Percentiles rank a stretch among this genome's conserved stretches.
Conservation (phyloP, 2,797 vertebrate species). For the Luscinia megarhynchos region DNA sequence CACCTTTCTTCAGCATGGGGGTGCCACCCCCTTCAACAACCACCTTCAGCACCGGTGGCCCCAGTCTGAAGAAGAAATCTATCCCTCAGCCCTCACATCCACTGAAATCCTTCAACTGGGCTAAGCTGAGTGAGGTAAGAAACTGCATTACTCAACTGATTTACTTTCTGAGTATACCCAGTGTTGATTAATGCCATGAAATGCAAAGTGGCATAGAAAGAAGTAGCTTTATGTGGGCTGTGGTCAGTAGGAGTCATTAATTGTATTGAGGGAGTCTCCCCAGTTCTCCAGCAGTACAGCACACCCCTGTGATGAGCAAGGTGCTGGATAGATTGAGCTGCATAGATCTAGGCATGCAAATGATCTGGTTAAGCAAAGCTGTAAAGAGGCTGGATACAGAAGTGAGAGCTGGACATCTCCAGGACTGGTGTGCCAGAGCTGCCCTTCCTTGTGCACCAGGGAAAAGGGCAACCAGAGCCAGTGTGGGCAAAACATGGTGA, state of each 20-base stretch:
- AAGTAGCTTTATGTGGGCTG: not conserved
- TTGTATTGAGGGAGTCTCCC: not conserved
- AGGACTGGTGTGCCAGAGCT: not conserved
- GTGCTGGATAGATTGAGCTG: not conserved
- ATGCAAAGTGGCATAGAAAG: not conserved
- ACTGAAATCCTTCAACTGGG: conserved; percentile 98
- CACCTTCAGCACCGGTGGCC: conserved; percentile 72
- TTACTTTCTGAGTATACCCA: not conserved
- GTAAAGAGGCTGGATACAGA: rapidly evolving
- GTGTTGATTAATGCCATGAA: not conserved
- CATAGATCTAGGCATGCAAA: not conserved
- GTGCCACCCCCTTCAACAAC: conserved; percentile 66
- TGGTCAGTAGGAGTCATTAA: not conserved
- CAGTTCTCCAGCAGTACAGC: not conserved
- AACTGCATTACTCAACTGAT: not conserved
- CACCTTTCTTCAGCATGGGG: conserved; percentile 77
- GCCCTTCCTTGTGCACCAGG: not conserved
- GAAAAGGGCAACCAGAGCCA: not conserved
- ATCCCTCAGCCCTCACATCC: conserved; percentile 95
- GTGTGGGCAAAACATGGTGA: not conserved
- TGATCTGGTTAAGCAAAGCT: not conserved
- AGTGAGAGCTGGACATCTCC: not conserved
- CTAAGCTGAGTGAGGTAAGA: conserved; percentile 94
- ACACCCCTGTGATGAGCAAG: not conserved
- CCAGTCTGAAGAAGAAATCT: conserved; percentile 86